Evolutionary conservation across 2,797 vertebrate genomes (phyloP).

Genomic region (Smutsia temminckii): DNA sequence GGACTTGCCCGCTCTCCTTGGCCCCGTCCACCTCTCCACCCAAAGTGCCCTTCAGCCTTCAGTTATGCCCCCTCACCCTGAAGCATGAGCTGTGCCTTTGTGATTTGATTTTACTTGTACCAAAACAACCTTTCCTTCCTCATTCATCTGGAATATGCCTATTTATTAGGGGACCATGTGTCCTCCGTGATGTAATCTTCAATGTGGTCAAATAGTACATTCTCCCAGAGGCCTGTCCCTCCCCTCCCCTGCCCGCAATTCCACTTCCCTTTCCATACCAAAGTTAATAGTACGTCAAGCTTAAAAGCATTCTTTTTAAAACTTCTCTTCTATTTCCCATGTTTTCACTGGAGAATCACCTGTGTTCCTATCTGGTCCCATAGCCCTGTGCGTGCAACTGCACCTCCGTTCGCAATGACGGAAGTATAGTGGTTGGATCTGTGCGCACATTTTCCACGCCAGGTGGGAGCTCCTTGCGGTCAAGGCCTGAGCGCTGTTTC

Average conservation of each 20-base stretch:
- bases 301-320: neutral
- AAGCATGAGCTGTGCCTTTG: neutral
- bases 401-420: neutral
- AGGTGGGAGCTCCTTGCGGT: neutral
- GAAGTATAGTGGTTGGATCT: neutral
- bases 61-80: neutral
- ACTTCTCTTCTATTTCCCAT: neutral
- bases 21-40: neutral
- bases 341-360: neutral
- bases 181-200: neutral
- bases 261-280: neutral
- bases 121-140: neutral
- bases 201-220: neutral
- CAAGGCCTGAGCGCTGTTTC: neutral
- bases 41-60: neutral
- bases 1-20: neutral
- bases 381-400: no score
- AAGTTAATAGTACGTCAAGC: neutral
- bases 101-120: neutral
- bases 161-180: neutral
- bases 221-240: neutral
- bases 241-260: neutral
- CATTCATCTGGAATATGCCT: neutral
- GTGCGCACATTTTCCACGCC: neutral
- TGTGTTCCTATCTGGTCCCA: neutral